Percentiles rank a stretch among this genome's conserved stretches.
phyloP scores from a whole-genome alignment of 2,113 vertebrate species.

The Himantopus leucocephalus region DNA sequence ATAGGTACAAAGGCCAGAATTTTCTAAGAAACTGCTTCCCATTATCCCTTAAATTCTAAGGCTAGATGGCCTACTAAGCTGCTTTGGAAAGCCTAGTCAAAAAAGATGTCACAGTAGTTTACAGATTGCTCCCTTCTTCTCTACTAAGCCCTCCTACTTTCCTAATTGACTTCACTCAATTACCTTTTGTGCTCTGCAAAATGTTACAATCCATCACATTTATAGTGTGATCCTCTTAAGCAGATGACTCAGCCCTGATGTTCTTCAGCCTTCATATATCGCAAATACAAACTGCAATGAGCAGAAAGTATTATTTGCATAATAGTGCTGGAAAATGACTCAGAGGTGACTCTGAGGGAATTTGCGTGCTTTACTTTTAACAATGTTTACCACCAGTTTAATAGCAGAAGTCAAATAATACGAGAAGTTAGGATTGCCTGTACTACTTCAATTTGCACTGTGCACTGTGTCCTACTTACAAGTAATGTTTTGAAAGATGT shows the following conservation, averaged over 20 bases:
- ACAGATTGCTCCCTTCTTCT: conserved; percentile 13
- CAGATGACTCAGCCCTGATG: conserved; percentile 34
- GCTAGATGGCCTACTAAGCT: neutral
- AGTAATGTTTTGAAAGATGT: neutral
- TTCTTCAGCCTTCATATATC: neutral
- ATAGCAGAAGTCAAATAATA: neutral
- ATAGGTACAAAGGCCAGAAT: neutral
- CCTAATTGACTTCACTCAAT: conserved; percentile 55
- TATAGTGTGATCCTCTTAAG: conserved; percentile 14
- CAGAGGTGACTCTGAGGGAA: neutral
- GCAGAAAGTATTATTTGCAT: conserved; percentile 48
- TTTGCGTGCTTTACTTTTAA: neutral
- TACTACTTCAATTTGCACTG: neutral
- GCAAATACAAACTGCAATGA: neutral
- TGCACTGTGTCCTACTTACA: neutral
- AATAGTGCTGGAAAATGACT: conserved; percentile 7
- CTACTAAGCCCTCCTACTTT: conserved; percentile 30
- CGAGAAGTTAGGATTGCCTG: neutral
- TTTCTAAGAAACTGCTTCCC: neutral
- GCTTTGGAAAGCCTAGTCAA: neutral
- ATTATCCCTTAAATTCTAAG: neutral
- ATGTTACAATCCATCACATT: conserved; percentile 53
- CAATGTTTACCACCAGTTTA: neutral
- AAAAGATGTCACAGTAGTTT: neutral
- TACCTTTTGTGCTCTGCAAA: conserved; percentile 40